These are phyloP conservation scores for Aquatica leii DNA, from an alignment of 2,888 invertebrate genomes.

Conservation along the genomic window DNA sequence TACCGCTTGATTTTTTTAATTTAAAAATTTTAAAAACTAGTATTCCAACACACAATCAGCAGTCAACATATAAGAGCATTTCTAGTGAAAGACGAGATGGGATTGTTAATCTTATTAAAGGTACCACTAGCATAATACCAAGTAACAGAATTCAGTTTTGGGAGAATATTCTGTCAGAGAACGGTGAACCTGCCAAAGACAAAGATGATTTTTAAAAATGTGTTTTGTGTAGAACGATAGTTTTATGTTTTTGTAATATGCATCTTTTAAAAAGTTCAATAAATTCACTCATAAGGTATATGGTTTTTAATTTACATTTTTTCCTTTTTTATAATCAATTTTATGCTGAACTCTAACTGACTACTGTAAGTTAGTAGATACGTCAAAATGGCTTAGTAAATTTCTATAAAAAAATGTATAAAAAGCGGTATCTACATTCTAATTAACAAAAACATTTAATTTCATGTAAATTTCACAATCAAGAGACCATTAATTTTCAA, in stretches of 20 bases:
- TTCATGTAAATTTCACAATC: background rate
- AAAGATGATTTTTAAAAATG: too few relatives aligned
- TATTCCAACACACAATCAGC: background rate
- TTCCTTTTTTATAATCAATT: too few relatives aligned
- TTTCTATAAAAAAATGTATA: background rate
- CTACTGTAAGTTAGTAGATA: too few relatives aligned
- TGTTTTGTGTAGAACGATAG: background rate
- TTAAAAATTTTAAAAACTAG: background rate
- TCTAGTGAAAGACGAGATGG: background rate
- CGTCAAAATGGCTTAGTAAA: background rate
- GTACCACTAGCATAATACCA: too few relatives aligned
- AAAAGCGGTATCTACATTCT: too few relatives aligned
- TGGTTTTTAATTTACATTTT: too few relatives aligned
- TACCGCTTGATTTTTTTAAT: background rate
- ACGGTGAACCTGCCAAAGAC: background rate
- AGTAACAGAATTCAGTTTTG: too few relatives aligned
- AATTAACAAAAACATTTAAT: background rate
- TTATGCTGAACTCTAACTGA: too few relatives aligned
- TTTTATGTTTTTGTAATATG: too few relatives aligned
- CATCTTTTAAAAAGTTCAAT: too few relatives aligned
- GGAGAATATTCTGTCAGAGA: background rate
- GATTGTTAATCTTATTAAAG: too few relatives aligned
- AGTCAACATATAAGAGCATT: background rate
- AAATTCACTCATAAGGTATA: too few relatives aligned
- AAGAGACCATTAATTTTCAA: background rate